Conservation (phyloP, 2,888 invertebrate genomes). For the Watsonalla cultraria region DNA sequence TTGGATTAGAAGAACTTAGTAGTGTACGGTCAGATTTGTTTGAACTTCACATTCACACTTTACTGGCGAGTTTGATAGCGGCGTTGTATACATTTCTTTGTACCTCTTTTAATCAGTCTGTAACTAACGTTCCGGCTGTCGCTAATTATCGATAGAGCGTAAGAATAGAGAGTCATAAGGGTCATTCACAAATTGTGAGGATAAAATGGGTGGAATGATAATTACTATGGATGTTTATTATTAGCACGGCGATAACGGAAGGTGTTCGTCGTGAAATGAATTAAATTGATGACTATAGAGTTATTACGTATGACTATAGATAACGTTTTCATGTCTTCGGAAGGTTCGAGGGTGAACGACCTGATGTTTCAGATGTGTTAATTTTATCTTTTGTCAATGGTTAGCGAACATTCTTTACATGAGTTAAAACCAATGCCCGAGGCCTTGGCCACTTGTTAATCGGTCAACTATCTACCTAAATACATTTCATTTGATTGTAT, state of each 20-base stretch:
- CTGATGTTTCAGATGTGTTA: conserved; percentile 58
- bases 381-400: conserved; percentile 58
- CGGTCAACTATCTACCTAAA: too few species aligned
- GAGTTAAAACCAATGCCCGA: conserved; percentile 28
- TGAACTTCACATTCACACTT: too few species aligned
- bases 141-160: too few species aligned
- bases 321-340: conserved; percentile 7
- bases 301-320: conserved; percentile 6
- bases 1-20: too few species aligned
- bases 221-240: neutral
- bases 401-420: conserved; percentile 50
- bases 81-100: too few species aligned
- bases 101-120: too few species aligned
- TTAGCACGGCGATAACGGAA: neutral
- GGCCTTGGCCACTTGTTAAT: conserved; percentile 19
- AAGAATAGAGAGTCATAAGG: neutral
- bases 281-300: too few species aligned
- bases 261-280: neutral
- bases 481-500: too few species aligned
- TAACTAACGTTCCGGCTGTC: too few species aligned
- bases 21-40: too few species aligned
- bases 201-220: neutral
- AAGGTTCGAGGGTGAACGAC: conserved; percentile 54
- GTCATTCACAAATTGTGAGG: neutral
- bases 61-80: too few species aligned